Conservation (phyloP, 2,888 invertebrate genomes). For the Hypsopygia costalis region DNA sequence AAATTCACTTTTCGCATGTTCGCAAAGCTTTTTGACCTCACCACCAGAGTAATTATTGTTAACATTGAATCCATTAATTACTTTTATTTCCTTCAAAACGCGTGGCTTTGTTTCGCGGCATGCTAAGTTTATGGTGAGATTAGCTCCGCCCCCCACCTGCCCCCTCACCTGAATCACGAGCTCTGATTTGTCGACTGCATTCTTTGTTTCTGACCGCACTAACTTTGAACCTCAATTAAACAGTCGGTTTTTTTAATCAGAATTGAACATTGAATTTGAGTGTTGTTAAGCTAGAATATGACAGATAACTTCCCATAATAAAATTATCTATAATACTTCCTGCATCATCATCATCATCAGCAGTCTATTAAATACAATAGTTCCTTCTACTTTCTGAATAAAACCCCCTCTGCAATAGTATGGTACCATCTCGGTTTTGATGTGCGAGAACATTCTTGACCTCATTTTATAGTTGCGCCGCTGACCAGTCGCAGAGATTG, state of each 20-base stretch:
- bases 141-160: conserved; percentile 55
- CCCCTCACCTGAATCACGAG: conserved; percentile 29
- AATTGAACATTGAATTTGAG: no score
- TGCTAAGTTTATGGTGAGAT: conserved; percentile 53
- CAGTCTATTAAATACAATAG: no score
- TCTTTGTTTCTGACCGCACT: conserved; percentile 58
- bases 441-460: no score
- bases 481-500: no score
- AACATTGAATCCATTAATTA: conserved; percentile 57
- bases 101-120: conserved; percentile 55
- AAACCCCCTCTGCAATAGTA: no score
- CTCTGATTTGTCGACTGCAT: conserved; percentile 58
- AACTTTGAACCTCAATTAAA: conserved; percentile 62
- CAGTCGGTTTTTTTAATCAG: conserved; percentile 14
- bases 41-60: conserved; percentile 20
- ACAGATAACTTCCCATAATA: no score
- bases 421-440: no score
- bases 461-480: no score
- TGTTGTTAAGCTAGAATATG: no score
- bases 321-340: no score
- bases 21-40: conserved; percentile 19
- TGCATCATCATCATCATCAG: no score
- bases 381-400: no score
- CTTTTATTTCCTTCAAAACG: conserved; percentile 54
- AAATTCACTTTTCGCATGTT: conserved; percentile 17